Conservation (phyloP, 2,797 vertebrate species). For the Siniperca obscura region DNA sequence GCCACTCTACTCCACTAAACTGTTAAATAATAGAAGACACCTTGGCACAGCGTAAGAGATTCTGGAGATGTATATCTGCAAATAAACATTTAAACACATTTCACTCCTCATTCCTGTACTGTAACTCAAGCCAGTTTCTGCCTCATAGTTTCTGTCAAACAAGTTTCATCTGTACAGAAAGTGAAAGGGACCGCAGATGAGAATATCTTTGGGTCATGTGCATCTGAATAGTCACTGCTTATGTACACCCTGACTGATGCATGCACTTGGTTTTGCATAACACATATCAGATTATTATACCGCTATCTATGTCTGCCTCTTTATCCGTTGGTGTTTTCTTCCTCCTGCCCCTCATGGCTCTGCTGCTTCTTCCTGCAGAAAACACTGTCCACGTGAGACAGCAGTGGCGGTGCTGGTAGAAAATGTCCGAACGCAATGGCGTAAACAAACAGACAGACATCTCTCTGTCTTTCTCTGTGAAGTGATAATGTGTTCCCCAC, state of each 20-base stretch:
- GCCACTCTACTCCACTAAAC: not conserved
- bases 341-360: conserved; percentile 50
- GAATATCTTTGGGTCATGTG: conserved; percentile 20
- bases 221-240: conserved; percentile 47
- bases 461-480: conserved; percentile 81
- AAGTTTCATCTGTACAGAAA: conserved; percentile 7
- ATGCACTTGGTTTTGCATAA: conserved; percentile 51
- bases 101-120: not conserved
- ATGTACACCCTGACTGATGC: conserved; percentile 16
- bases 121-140: conserved; percentile 15
- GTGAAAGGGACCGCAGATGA: conserved; percentile 12
- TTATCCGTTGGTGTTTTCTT: conserved; percentile 45
- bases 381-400: conserved; percentile 73
- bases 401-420: conserved; percentile 64
- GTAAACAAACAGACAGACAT: conserved; percentile 83
- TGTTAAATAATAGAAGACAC: not conserved
- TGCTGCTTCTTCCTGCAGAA: conserved; percentile 63
- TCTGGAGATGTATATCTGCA: not conserved
- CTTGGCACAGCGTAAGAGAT: not conserved
- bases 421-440: conserved; percentile 78
- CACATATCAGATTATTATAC: conserved; percentile 41
- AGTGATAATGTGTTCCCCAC: conserved; percentile 84
- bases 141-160: conserved; percentile 15
- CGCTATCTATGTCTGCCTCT: conserved; percentile 41
- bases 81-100: conserved; percentile 10